A percentile compares a stretch with the other conserved stretches of the same genome.
Evolutionary conservation across 2,888 invertebrate species (phyloP).

Genomic region (Microctonus hyperodae): DNA sequence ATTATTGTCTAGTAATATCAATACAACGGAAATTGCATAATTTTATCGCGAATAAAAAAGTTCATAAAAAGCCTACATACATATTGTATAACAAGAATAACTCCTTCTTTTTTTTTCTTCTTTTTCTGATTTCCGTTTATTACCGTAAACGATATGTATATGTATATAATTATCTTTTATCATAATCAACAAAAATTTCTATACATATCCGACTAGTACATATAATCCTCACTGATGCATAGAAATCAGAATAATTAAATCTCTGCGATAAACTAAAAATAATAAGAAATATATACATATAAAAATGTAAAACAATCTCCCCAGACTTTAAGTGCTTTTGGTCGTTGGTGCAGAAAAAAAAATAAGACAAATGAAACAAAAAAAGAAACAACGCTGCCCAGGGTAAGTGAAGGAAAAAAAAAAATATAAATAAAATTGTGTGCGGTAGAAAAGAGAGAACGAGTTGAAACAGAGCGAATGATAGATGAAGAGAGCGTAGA

Average conservation of each 20-base stretch:
- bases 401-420: background rate
- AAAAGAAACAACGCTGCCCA: background rate
- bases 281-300: background rate
- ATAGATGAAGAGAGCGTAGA: background rate
- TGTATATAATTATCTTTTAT: background rate
- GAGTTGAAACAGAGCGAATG: no score
- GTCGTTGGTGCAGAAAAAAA: background rate
- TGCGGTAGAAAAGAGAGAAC: slow-evolving; percentile 2
- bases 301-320: no score
- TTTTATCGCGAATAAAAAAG: slow-evolving; percentile 16
- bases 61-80: background rate
- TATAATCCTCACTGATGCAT: background rate
- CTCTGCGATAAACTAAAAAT: background rate
- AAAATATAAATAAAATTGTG: background rate
- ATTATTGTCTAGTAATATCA: background rate
- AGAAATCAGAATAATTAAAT: background rate
- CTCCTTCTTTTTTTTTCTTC: no score
- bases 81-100: background rate
- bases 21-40: slow-evolving; percentile 21
- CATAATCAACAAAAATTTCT: background rate
- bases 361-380: background rate
- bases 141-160: background rate
- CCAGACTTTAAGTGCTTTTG: background rate
- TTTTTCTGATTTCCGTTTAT: background rate
- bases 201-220: background rate